Base-by-base conservation (phyloP, 2,797 vertebrate species). In the Lithobates pipiens region DNA sequence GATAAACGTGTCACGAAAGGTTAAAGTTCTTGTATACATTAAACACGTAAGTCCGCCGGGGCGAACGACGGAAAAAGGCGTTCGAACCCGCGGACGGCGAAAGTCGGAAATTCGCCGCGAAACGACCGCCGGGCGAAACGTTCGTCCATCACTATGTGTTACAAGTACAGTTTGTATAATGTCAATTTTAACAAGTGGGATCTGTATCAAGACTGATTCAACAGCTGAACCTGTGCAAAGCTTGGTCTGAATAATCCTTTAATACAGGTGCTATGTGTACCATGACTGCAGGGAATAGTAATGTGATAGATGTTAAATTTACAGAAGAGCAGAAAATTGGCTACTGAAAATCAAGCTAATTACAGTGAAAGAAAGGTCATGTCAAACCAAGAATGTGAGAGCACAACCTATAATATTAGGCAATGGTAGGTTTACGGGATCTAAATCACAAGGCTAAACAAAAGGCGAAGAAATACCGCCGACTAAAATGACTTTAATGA, bases 261-360 rank as follows among this genome's bases (percentile, higher is more conserved):
- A 85, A 85, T 85, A 65, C 83, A 85, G 57, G 76, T 78, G 76
- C 68, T 79, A 75, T 83, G 54, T 85, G 83, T 85, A 85, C 76
- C 83, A 79, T 85, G 83, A 85, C 83, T 78, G 76, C 27, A 46
- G 29, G 50, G 57, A 85, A 73, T 79, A 85, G 72, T 85, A 73
- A 85, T 85, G 36, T 29, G 69, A 34, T 61, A 70, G 76, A 79
- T 65, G 54, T 63, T 73, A 34, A 76, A 67, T 85, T 85, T 79
- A 63, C 63, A 78, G 25, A 79, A 50, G 11, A 85, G 54, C 69
- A 27, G 69, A 85, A 85, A 72, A 85, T 67, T 85, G 65, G 54
- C 69, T 46, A 44, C 83, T 23, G 34, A 78, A 57, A 71, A 46
- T 78, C 68, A 73, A 63, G 50, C 76, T 76, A 85, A 85, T 85